Conservation (phyloP, 23 tunicate genomes). For the Clavelina lepadiformis region DNA sequence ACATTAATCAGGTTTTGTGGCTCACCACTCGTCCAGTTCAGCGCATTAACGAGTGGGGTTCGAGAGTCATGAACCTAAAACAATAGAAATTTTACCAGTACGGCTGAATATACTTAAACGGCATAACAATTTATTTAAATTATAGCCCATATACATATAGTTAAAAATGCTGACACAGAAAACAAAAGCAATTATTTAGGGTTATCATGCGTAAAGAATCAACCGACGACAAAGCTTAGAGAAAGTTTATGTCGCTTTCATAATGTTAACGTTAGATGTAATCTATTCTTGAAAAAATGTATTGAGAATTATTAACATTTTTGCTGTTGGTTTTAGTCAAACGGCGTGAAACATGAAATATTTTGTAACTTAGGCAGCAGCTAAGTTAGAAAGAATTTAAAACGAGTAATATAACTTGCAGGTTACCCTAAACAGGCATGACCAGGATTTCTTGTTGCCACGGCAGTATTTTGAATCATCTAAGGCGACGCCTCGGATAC, state of each 20-base stretch:
- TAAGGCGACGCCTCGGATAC: conserved; percentile 9
- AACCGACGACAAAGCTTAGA: too few species aligned
- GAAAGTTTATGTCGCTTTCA: not conserved
- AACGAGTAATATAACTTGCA: not conserved
- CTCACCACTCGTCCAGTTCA: not conserved
- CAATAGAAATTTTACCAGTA: not conserved
- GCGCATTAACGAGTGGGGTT: not conserved
- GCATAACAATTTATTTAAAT: not conserved
- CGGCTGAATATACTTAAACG: not conserved
- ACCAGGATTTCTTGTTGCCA: not conserved
- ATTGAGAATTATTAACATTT: too few species aligned
- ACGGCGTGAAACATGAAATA: not conserved
- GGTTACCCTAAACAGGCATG: conserved; percentile 8
- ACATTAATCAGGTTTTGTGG: conserved; percentile 5
- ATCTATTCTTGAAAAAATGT: too few species aligned
- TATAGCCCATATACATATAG: too few species aligned
- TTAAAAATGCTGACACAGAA: too few species aligned
- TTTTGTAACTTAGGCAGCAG: too few species aligned
- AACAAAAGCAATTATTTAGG: too few species aligned
- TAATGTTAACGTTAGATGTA: not conserved
- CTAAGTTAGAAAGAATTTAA: too few species aligned
- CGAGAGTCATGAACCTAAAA: not conserved
- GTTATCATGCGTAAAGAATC: too few species aligned
- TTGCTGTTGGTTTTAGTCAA: not conserved
- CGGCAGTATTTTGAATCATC: conserved; percentile 9